These are phyloP conservation scores for Morpho deidamia DNA, from an alignment of 2,888 invertebrate genomes.

Conservation along the genomic window DNA sequence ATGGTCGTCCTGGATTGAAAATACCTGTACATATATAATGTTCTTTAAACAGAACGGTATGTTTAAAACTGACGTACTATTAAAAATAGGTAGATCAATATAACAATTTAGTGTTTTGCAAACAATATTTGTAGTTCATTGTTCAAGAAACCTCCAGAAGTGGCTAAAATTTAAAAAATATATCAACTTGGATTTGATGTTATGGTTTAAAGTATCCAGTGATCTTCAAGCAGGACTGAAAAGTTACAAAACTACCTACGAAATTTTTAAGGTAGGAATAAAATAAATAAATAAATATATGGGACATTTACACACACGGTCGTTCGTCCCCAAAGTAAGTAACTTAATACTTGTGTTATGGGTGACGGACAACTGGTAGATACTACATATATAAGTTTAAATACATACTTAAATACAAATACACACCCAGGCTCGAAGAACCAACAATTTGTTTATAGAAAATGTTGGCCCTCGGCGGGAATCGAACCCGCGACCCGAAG, in stretches of 20 bases:
- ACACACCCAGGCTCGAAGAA: no score
- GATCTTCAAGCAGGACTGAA: conserved; percentile 26
- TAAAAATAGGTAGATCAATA: background rate
- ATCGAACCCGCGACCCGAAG: no score
- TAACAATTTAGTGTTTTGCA: background rate
- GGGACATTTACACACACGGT: no score
- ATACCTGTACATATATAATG: conserved; percentile 35
- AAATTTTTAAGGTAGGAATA: conserved; percentile 28
- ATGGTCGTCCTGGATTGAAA: conserved; percentile 54
- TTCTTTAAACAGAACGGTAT: conserved; percentile 34
- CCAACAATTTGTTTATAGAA: no score
- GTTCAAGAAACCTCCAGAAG: conserved; percentile 15
- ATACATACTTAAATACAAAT: no score
- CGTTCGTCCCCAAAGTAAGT: no score
- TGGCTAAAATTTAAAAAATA: conserved; percentile 38
- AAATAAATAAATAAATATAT: no score
- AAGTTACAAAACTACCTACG: conserved; percentile 28
- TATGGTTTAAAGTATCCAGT: conserved; percentile 42
- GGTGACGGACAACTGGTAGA: no score
- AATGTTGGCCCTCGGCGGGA: no score
- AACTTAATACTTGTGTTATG: no score
- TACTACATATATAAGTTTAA: no score
- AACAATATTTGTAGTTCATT: background rate
- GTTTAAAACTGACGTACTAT: background rate
- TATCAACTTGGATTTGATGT: conserved; percentile 37